These are phyloP conservation scores for Sciurus carolinensis DNA, from an alignment of 2,797 vertebrate genomes.

Conservation along the genomic window DNA sequence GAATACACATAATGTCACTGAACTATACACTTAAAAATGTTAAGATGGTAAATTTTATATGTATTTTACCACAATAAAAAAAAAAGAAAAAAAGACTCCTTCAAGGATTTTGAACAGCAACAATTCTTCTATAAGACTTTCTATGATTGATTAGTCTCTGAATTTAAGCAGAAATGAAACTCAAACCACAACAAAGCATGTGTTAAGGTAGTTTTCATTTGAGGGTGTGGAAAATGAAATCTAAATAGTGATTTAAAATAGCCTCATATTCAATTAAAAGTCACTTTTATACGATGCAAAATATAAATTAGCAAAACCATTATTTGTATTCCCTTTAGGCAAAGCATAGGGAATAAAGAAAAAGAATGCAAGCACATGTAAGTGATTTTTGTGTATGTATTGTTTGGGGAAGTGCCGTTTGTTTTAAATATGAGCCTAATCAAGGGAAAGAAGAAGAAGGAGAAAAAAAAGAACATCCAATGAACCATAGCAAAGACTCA, in stretches of 20 bases:
- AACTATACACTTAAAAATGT: neutral
- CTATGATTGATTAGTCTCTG: slow-evolving; percentile 69
- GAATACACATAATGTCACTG: neutral
- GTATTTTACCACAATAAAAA: slow-evolving; percentile 1
- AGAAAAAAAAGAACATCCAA: neutral
- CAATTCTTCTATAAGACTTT: slow-evolving; percentile 23
- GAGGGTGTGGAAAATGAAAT: neutral
- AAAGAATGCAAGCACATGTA: slow-evolving; percentile 29
- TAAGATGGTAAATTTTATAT: neutral
- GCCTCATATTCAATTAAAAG: slow-evolving; percentile 59
- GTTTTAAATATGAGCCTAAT: slow-evolving; percentile 69
- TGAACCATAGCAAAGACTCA: slow-evolving; percentile 20
- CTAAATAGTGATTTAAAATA: slow-evolving; percentile 64
- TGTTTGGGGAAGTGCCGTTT: slow-evolving; percentile 39
- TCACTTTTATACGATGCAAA: slow-evolving; percentile 53
- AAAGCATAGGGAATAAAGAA: neutral
- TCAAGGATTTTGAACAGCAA: slow-evolving; percentile 48
- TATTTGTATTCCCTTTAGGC: slow-evolving; percentile 61
- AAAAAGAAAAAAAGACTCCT: neutral
- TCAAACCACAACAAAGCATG: slow-evolving; percentile 38
- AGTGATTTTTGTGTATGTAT: neutral
- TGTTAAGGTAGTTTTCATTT: slow-evolving; percentile 57
- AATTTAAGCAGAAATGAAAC: slow-evolving; percentile 67
- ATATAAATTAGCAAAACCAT: slow-evolving; percentile 64
- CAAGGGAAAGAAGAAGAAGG: slow-evolving; percentile 9